Conservation (phyloP, 2,113 vertebrate species). For the Mola mola region DNA sequence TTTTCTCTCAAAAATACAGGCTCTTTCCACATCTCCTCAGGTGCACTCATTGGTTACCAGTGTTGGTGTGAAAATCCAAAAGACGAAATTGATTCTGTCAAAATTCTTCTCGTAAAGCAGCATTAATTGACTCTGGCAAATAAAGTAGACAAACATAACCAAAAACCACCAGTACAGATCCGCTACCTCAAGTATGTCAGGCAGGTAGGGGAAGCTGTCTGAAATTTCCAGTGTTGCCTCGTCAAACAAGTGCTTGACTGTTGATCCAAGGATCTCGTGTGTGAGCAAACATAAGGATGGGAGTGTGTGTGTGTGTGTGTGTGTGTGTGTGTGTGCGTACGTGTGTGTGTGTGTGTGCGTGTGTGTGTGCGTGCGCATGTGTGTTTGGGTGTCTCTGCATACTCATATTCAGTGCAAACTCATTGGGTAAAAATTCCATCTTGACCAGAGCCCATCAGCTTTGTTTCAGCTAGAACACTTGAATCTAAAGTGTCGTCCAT, state of each 20-base stretch:
- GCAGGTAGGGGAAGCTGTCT: conserved; percentile 56
- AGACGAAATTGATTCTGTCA: conserved; percentile 60
- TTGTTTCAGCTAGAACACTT: conserved; percentile 55
- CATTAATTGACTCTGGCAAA: conserved; percentile 76
- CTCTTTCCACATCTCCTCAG: conserved; percentile 34
- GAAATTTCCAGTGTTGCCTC: conserved; percentile 74
- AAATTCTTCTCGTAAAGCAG: conserved; percentile 70
- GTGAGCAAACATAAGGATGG: conserved; percentile 72
- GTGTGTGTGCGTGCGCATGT: conserved; percentile 30
- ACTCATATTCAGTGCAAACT: conserved; percentile 84
- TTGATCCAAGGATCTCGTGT: conserved; percentile 62
- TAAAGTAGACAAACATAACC: conserved; percentile 54
- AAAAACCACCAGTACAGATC: conserved; percentile 48
- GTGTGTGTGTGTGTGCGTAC: conserved; percentile 25
- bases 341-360: too few species aligned
- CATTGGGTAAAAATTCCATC: conserved; percentile 73
- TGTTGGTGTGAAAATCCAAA: conserved; percentile 55
- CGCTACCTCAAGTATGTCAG: conserved; percentile 53
- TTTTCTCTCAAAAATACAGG: conserved; percentile 33
- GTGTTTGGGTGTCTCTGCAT: conserved; percentile 73
- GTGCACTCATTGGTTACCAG: conserved; percentile 47
- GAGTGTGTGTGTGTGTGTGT: conserved; percentile 19
- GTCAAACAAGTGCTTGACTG: conserved; percentile 72
- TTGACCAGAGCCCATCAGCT: conserved; percentile 20
- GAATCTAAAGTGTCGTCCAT: conserved; percentile 59